phyloP scores from a whole-genome alignment of 2,888 invertebrate genomes.

The Prionchulus punctatus region DNA sequence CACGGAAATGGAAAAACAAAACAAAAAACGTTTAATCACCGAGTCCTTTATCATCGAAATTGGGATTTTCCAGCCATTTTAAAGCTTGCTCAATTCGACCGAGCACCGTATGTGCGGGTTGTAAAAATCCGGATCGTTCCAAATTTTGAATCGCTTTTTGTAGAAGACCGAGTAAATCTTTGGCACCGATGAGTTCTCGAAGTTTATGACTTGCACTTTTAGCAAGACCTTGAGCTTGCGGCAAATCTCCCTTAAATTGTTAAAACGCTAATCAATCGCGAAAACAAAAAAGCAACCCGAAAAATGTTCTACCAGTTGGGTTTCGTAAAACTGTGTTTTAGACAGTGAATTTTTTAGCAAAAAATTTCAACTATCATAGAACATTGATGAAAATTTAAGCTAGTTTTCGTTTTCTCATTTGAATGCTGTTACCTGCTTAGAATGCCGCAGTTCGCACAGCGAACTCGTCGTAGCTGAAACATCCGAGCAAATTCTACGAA shows the following conservation, averaged over 20 bases:
- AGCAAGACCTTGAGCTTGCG: constrained; percentile 55
- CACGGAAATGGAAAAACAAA: too few species aligned
- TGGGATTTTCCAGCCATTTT: constrained; percentile 81
- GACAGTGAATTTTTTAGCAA: too few species aligned
- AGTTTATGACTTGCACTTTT: constrained; percentile 72
- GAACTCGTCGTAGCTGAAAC: constrained; percentile 68
- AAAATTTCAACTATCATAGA: too few species aligned
- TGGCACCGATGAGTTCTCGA: constrained; percentile 52
- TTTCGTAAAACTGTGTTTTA: too few species aligned
- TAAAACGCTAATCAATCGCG: background rate
- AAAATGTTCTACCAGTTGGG: too few species aligned
- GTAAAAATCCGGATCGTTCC: constrained; percentile 48
- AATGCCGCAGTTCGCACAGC: constrained; percentile 70
- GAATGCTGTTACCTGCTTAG: constrained; percentile 48
- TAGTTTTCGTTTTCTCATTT: too few species aligned
- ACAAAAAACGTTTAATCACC: too few species aligned
- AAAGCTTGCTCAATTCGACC: constrained; percentile 80
- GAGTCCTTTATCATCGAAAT: constrained; percentile 70
- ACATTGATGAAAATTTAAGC: too few species aligned
- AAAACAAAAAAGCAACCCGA: too few species aligned
- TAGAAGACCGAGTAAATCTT: constrained; percentile 45
- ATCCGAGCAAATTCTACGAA: constrained; percentile 60
- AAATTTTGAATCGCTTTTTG: constrained; percentile 67
- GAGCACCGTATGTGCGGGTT: constrained; percentile 67
- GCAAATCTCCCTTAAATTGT: constrained; percentile 34